A percentile compares a stretch with the other conserved stretches of the same genome.
Evolutionary conservation across 2,797 vertebrate species (phyloP).

Genomic region (Erethizon dorsatum): DNA sequence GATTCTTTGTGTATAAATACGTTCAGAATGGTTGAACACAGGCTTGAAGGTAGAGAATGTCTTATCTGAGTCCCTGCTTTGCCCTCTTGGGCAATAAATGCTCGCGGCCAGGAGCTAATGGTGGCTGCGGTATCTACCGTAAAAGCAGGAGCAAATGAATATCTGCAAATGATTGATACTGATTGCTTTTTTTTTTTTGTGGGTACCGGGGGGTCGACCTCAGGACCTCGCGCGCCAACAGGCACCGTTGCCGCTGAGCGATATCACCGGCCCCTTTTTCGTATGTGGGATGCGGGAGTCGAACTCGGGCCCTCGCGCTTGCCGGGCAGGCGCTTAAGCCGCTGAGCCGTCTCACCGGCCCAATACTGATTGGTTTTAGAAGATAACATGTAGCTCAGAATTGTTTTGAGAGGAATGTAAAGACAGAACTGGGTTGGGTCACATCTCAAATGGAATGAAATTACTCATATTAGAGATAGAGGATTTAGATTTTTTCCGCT

Average conservation of each 20-base stretch:
- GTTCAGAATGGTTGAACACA: not conserved
- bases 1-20: not conserved
- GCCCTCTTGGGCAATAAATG: not conserved
- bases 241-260: too few species aligned
- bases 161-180: not conserved
- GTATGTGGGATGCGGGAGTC: too few species aligned
- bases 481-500: not conserved
- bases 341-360: too few species aligned
- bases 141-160: not conserved
- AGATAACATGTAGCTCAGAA: not conserved
- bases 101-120: not conserved
- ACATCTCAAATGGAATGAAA: conserved; percentile 39
- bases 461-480: not conserved
- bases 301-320: too few species aligned
- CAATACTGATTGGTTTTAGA: conserved; percentile 24
- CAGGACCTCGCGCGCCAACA: too few species aligned
- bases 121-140: not conserved
- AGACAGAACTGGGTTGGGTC: not conserved
- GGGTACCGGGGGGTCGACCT: too few species aligned
- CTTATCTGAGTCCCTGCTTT: not conserved
- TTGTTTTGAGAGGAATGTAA: not conserved
- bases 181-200: too few species aligned
- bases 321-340: too few species aligned
- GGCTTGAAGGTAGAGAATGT: not conserved
- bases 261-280: too few species aligned